Evolutionary conservation across 2,113 vertebrate species (phyloP), one percentile per base, ranked within the genome.

Genomic region (Halichoeres trimaculatus): DNA sequence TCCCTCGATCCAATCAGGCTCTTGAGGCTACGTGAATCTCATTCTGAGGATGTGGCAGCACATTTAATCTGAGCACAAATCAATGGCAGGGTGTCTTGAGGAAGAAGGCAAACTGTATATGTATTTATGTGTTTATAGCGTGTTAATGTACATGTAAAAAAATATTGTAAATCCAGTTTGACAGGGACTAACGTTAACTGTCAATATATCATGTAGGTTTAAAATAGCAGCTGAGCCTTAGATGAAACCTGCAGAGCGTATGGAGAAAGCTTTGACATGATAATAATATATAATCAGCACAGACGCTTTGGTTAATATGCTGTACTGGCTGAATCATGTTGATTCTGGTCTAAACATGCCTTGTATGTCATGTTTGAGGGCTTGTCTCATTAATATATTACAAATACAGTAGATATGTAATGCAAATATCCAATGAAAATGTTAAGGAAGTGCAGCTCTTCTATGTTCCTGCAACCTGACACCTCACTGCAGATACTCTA

Each of bases 11-110:
- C 89, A 91, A 91, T 91, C 90, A 88, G 83, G 78, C 88, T 87
- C 81, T 86, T 75, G 85, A 24, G 66, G 80, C 88, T 86, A 86
- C 79, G 81, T 88, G 90, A 88, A 90, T 91, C 89, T 91, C 86
- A 86, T 90, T 88, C 86, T 78, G 84, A 87, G 82, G 86, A 90
- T 80, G 87, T 60, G 80, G 85, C 84, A 81, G 82, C 85, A 85
- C 84, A 82, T 89, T 89, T 85, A 78, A 88, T 85, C 80, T 41
- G 74, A 85, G 77, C 54, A 76, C 50, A 67, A 78, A 85, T 88
- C 84, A 64, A 88, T 90, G 58, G 11, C 64, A 24, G 69, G 56
- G 26, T 56, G 78, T 78, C 79, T 83, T 81, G 66, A 57, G 53
- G 60, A 83, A 56, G 74, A 86, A 85, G 60, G 67, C 51, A 74